A percentile compares a stretch with the other conserved stretches of the same genome.
Evolutionary conservation across 2,113 vertebrate species (phyloP).

Genomic region (Phylloscopus trochiloides): DNA sequence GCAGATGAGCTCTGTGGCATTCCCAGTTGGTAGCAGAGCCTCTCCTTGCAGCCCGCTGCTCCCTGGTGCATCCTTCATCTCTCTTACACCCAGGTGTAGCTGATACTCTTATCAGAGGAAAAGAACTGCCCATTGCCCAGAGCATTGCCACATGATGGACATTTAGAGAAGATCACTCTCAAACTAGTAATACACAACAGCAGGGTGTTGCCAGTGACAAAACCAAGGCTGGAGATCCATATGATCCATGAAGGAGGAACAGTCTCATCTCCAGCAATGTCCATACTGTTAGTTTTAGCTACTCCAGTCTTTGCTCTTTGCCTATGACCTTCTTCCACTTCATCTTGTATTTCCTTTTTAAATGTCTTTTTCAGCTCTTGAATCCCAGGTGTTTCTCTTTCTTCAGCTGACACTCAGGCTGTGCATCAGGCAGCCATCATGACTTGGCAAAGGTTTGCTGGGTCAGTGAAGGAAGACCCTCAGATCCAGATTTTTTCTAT

Average conservation of each 20-base stretch:
- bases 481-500: constrained; percentile 29
- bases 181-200: background rate
- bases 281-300: background rate
- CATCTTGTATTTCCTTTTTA: background rate
- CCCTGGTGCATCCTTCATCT: background rate
- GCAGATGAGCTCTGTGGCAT: background rate
- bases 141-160: background rate
- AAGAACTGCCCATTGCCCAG: background rate
- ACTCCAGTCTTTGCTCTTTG: background rate
- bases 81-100: background rate
- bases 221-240: background rate
- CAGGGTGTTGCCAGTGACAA: background rate
- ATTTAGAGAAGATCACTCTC: background rate
- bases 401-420: constrained; percentile 29
- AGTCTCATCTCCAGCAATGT: background rate
- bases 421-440: constrained; percentile 37
- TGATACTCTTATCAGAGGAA: background rate
- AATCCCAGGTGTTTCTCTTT: constrained; percentile 56
- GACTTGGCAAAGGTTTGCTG: constrained; percentile 30
- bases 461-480: constrained; percentile 29
- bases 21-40: background rate
- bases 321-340: background rate
- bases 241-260: background rate
- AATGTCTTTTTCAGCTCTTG: constrained; percentile 13
- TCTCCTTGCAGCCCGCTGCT: background rate